Conservation (phyloP, 2,888 invertebrate species). For the Troilus luridus region DNA sequence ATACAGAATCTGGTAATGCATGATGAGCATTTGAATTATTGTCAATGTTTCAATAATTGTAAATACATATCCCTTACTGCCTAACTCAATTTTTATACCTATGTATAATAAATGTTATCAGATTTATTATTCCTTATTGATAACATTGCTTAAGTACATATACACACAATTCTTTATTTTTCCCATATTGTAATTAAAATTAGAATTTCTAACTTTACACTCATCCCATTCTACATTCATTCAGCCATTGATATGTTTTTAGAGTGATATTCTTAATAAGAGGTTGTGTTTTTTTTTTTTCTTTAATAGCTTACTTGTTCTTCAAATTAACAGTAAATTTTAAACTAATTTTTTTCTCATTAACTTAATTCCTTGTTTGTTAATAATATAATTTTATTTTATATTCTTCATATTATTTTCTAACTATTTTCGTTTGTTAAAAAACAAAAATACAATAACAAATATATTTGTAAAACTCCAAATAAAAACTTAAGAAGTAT, state of each 20-base stretch:
- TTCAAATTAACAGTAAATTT: conserved; percentile 21
- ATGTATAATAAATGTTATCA: conserved; percentile 6
- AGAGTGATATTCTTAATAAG: conserved; percentile 64
- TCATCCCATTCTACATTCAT: conserved; percentile 51
- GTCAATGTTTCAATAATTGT: conserved; percentile 60
- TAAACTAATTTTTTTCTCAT: not conserved
- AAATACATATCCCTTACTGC: conserved; percentile 47
- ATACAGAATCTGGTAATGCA: conserved; percentile 51
- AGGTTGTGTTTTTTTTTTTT: conserved; percentile 59
- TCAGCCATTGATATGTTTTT: conserved; percentile 64
- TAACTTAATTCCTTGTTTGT: not conserved
- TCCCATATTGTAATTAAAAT: conserved; percentile 36
- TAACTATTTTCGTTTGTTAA: too few species aligned
- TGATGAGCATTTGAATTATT: conserved; percentile 61
- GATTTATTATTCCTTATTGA: conserved; percentile 28
- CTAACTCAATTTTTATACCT: conserved; percentile 47
- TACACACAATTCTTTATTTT: conserved; percentile 37
- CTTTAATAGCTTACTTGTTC: conserved; percentile 54
- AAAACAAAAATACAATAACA: too few species aligned
- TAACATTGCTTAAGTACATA: conserved; percentile 42
- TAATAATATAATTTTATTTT: not conserved
- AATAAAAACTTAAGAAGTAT: too few species aligned
- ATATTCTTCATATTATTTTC: too few species aligned
- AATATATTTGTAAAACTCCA: too few species aligned
- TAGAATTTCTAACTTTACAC: conserved; percentile 52